Base-by-base conservation (phyloP, 2,113 vertebrate genomes). In the Eptatretus burgeri region DNA sequence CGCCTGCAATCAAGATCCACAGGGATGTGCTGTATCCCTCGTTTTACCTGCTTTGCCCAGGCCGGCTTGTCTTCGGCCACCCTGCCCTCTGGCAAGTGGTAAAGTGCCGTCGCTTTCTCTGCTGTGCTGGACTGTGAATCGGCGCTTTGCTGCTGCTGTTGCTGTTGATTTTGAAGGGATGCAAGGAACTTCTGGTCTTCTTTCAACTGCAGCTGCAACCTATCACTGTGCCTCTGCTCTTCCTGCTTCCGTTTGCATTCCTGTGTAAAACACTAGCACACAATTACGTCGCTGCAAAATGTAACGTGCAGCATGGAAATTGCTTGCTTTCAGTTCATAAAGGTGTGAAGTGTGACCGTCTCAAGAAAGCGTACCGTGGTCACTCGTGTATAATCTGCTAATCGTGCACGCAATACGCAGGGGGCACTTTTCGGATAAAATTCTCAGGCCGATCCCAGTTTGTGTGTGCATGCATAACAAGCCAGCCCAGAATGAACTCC, bases 161-260 rank as follows among this genome's bases (percentile, higher is more conserved):
- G 52, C 52, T 56, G 56, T 11, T 60, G 56, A n/a, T 60, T 60
- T 20, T 60, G 56, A n/a, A 60, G 56, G 56, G 56, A 60, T 20
- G 20, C n/a, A 17, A 60, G 56, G 20, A 17, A 60, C n/a, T 11
- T n/a, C 56, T 60, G 56, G n/a, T 60, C 56, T 12, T 60, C n/a
- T 60, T 60, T 60, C n/a, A 60, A 20, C 20, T 60, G 56, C 56
- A 17, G 56, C 56, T 60, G 56, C 56, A 60, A 11, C 56, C n/a
- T 17, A n/a, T 60, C n/a, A 20, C 10, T 20, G n/a, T 60, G 56
- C n/a, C 56, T n/a, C 56, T 60, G n/a, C 11, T 60, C 56, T 20
- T 60, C n/a, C 56, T 60, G 56, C 56, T 60, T 60, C n/a, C 56
- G 56, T 20, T 60, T 60, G 56, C 20, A 20, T 20, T 60, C 56